Conservation (phyloP, 2,113 vertebrate species). For the Megalops atlanticus region DNA sequence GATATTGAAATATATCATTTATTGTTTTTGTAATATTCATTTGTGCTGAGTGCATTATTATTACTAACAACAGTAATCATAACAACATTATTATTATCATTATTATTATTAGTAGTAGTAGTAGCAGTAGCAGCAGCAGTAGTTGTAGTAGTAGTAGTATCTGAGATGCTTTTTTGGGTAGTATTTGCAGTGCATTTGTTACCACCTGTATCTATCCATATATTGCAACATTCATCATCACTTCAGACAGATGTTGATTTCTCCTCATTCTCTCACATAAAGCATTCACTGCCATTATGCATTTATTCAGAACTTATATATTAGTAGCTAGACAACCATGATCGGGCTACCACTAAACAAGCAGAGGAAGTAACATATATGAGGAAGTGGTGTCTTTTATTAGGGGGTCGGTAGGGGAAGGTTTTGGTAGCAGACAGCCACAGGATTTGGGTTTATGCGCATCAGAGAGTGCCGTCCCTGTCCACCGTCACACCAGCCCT, state of each 20-base stretch:
- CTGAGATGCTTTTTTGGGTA: no score
- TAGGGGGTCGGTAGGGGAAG: no score
- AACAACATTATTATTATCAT: neutral
- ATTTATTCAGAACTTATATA: neutral
- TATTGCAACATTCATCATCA: no score
- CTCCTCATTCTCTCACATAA: neutral
- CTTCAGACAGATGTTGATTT: no score
- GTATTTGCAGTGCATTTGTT: no score
- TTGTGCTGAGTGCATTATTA: no score
- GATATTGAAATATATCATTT: neutral
- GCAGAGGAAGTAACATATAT: neutral
- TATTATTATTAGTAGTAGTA: neutral
- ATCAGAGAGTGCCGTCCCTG: neutral
- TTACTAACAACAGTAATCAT: neutral
- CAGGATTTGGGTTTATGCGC: neutral
- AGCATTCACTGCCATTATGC: neutral
- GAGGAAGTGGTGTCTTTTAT: no score
- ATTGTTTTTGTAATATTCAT: neutral
- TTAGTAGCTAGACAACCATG: neutral
- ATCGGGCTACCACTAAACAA: neutral
- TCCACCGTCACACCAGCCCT: neutral
- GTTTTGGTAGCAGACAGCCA: neutral
- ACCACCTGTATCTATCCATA: no score
- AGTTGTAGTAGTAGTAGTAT: no score
- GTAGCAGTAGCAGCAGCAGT: no score